Base-by-base conservation (phyloP, 92 coral and sea anemone species). In the Parazoanthus atlanticus region DNA sequence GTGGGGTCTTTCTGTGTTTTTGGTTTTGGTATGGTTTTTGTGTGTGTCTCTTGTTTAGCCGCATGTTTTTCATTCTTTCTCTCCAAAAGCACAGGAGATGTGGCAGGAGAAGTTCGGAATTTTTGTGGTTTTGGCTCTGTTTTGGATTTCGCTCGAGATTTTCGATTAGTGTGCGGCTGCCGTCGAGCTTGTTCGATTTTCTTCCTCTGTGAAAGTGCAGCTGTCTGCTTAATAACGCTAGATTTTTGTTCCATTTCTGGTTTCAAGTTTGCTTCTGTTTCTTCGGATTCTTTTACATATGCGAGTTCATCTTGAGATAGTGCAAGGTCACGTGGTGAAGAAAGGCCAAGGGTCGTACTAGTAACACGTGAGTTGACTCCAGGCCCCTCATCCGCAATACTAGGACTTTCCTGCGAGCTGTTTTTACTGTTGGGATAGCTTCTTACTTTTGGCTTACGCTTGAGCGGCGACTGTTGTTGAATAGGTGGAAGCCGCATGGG, bases 381-480 rank as follows among this genome's bases (percentile, higher is more conserved):
- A 84, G 76, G 64, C 43, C 78, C 65, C 78, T 84, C 87, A 12
- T 71, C 66, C 41, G 74, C 78, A 31, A 66, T 71, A 38, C 78
- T 71, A 23, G 38, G 46, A 6, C 52, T 11, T 84, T 84, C 79
- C 67, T 84, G 87, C 29, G 15, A 43, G 74, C 87, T 84, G 34
- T 41, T 17, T 84, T 84, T 84, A 72, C 87, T 84, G 65, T 84
- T 84, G 17, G 87, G 87, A 30, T 84, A 84, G 64, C 87, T 84
- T 46, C 77, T 71, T 10, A 84, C 40, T 30, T 70, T 84, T 43
- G 17, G 87, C 38, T 75, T 65, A 16, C 28, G 74, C 31, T 69
- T 84, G 21, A 31, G 82, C 7, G 82, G 82, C 21, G 34, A 78
- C 9, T 40, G 47, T 13, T 65, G 79, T 6, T 70, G 41, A 70